Evolutionary conservation across 1,140 invertebrate species (phyloP), one percentile per base, ranked within the genome.

Genomic region (Calliphora vicina): DNA sequence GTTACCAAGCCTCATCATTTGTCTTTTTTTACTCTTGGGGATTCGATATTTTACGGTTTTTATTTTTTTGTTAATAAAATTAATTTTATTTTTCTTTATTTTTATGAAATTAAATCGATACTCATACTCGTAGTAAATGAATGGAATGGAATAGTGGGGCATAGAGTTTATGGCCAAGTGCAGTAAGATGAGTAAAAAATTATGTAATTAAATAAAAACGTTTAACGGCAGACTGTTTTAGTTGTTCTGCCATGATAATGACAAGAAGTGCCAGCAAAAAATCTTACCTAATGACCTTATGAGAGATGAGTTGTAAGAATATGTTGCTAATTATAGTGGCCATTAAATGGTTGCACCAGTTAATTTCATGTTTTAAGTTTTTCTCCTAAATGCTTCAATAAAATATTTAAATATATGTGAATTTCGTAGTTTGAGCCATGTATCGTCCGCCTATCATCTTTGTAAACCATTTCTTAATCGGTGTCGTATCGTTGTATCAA

Each of bases 21-120:
- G 17, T 10, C 20, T 67, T 20, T 20, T 67, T 23, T 10, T 4
- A 50, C 61, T 67, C 61, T 57, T 23, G 61, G n/a, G 61, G 61
- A 12, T 67, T 67, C 61, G 9, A 1, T 23, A 23, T 23, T 67
- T 67, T 61, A 17, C 4, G 13, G 13, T n/a, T 61, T 61, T 61
- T 17, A 61, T 61, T 61, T 67, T 67, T 23, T 67, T 57, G 15
- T 57, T 57, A 17, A 57, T 57, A 4, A n/a, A 57, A 17, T 57
- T 57, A 35, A 35, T 35, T n/a, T n/a, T n/a, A n/a, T n/a, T n/a
- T n/a, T n/a, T n/a, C n/a, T n/a, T 35, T 35, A 35, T 23, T 67
- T 67, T 67, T 67, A 67, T 67, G 20, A 67, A 67, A 67, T 67
- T 67, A 67, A 67, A 67, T 67, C 25, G 61, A 67, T 67, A 23